Percentiles rank a stretch among this genome's conserved stretches.
Conservation (phyloP, 2,888 invertebrate genomes). For the Ennomos erosarius region DNA sequence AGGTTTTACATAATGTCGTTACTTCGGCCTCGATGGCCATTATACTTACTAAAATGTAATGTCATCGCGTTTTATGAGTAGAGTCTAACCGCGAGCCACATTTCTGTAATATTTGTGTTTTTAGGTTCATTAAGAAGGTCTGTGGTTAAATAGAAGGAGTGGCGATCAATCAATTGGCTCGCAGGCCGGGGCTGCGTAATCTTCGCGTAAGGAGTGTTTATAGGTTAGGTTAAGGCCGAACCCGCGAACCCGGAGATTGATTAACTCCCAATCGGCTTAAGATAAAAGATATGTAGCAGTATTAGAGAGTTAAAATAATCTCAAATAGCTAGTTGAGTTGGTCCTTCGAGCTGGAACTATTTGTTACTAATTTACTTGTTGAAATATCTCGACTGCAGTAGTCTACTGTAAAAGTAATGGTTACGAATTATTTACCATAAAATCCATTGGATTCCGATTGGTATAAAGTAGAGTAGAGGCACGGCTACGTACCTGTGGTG, state of each 20-base stretch:
- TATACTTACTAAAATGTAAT: slow-evolving; percentile 35
- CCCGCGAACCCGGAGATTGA: slow-evolving; percentile 33
- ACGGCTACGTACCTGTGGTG: slow-evolving; percentile 8
- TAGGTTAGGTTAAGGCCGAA: slow-evolving; percentile 15
- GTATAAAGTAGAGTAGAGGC: not conserved
- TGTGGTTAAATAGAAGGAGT: not conserved
- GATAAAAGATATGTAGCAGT: slow-evolving; percentile 25
- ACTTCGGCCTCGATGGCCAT: slow-evolving; percentile 39
- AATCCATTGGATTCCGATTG: slow-evolving; percentile 8
- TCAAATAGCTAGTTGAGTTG: too few species aligned
- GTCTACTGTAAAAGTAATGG: slow-evolving; percentile 6
- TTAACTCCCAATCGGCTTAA: slow-evolving; percentile 26
- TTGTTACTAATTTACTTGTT: too few species aligned
- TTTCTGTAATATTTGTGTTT: slow-evolving; percentile 19
- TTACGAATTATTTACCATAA: slow-evolving; percentile 13
- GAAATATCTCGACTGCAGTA: not conserved
- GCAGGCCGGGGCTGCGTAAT: slow-evolving; percentile 26
- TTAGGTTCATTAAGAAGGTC: slow-evolving; percentile 15
- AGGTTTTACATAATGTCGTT: slow-evolving; percentile 39
- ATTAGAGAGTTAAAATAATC: not conserved
- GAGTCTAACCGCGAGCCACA: slow-evolving; percentile 9
- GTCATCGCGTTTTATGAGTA: slow-evolving; percentile 35
- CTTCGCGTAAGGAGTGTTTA: slow-evolving; percentile 30
- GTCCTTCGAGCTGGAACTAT: too few species aligned
- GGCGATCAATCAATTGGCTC: slow-evolving; percentile 34